Evolutionary conservation across 2,888 invertebrate genomes (phyloP).

Genomic region (Parthenolecanium corni): DNA sequence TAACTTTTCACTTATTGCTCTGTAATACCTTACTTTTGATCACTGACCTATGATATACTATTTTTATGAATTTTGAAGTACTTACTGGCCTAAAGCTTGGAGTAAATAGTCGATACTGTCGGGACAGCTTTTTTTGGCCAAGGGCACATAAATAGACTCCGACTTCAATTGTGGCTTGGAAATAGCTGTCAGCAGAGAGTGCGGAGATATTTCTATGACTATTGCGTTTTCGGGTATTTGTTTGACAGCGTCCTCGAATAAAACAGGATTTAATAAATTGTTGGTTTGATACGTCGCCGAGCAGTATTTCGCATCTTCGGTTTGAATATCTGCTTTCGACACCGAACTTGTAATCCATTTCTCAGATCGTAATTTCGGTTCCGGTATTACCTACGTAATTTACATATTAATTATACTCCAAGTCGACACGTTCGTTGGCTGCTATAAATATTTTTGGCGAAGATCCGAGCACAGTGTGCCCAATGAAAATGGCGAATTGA

Average conservation of each 20-base stretch:
- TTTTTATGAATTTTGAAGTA: no score
- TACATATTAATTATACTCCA: background rate
- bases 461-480: background rate
- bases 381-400: conserved; percentile 39
- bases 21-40: no score
- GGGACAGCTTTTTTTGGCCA: conserved; percentile 46
- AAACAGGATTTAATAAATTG: conserved; percentile 49
- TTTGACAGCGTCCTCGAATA: conserved; percentile 68
- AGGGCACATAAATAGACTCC: conserved; percentile 50
- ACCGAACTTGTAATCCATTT: conserved; percentile 53
- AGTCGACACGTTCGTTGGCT: background rate
- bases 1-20: no score
- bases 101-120: conserved; percentile 47
- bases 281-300: conserved; percentile 56
- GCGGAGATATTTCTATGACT: conserved; percentile 78
- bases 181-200: conserved; percentile 75
- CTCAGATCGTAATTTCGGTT: conserved; percentile 43
- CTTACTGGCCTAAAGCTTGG: conserved; percentile 53
- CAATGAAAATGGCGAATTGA: no score
- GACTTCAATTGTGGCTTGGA: conserved; percentile 47
- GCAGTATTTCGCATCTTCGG: conserved; percentile 44
- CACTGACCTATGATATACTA: no score
- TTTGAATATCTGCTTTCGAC: conserved; percentile 40
- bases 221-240: conserved; percentile 70
- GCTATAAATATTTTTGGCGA: background rate